Evolutionary conservation across 2,888 invertebrate genomes (phyloP), one percentile per base, ranked within the genome.

Genomic region (Cylindroiulus punctatus): DNA sequence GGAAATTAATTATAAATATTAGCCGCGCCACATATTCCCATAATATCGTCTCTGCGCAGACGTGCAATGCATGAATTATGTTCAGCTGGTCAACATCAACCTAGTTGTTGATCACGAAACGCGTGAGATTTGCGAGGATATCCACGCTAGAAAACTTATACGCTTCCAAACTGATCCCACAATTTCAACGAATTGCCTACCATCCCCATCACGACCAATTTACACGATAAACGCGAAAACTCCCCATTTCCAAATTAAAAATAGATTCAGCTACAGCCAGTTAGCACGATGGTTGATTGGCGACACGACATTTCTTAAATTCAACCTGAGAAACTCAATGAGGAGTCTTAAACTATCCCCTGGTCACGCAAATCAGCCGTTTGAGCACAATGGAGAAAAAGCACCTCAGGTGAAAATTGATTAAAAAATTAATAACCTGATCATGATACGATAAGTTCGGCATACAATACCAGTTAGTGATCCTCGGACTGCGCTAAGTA

Each of bases 1-100:
- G 65, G 26, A 65, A 65, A 65, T 65, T 65, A 65, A 65, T 65
- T 65, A 65, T 65, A 65, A 65, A 65, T 65, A 65, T 65, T 65
- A 65, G 65, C 10, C 12, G 65, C n/a, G 65, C 26, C 65, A 65
- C n/a, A 65, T 65, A 65, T 65, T 65, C 65, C 65, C 26, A 65
- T 65, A 65, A 65, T 65, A 65, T 65, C 65, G 65, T 65, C 65
- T 26, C 65, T n/a, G 65, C n/a, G 65, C 65, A 65, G n/a, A 65
- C 65, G 65, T 65, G 65, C 22, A 65, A 65, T 65, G 65, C 65
- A 65, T 65, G 65, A 65, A 65, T 65, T 65, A 65, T 65, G 26
- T 65, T 26, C n/a, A 26, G 65, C 65, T 65, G 65, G 65, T 65
- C 65, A 65, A 65, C 26, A 65, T 65, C 65, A 65, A 12, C 26